phyloP scores from a whole-genome alignment of 1,140 invertebrate species.

The Episyrphus balteatus region DNA sequence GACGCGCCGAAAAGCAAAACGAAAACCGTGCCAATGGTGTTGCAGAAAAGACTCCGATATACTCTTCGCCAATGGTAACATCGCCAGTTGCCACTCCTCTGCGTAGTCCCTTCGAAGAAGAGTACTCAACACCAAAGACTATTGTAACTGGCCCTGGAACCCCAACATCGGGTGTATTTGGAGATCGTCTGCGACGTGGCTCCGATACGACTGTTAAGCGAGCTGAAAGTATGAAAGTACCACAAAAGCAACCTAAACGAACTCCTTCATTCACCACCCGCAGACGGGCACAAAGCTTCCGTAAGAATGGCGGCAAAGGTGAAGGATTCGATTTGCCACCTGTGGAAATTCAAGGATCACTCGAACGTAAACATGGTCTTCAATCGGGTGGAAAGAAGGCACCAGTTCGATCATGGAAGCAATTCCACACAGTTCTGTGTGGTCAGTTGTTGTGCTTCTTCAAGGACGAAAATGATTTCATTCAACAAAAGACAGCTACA shows the following conservation, averaged over 20 bases:
- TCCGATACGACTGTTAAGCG: constrained; percentile 59
- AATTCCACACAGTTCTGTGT: constrained; percentile 89
- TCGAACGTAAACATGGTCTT: constrained; percentile 92
- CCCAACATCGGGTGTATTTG: constrained; percentile 56
- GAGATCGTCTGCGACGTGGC: constrained; percentile 53
- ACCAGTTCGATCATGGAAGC: constrained; percentile 90
- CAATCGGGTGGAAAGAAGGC: constrained; percentile 89
- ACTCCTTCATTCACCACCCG: constrained; percentile 92
- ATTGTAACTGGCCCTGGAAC: constrained; percentile 4
- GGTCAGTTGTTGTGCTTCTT: constrained; percentile 97
- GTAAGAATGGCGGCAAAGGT: constrained; percentile 58
- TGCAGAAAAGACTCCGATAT: constrained; percentile 41
- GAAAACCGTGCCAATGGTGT: constrained; percentile 44
- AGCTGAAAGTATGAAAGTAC: constrained; percentile 79
- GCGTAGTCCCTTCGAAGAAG: constrained; percentile 19
- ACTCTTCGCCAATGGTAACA: constrained; percentile 30
- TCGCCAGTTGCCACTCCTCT: constrained; percentile 15
- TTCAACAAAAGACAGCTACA: constrained; percentile 72
- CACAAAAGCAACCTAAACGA: constrained; percentile 60
- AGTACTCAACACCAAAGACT: constrained; percentile 23
- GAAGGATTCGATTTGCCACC: constrained; percentile 69
- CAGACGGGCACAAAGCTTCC: constrained; percentile 77
- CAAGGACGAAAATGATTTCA: constrained; percentile 87
- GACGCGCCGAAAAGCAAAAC: constrained; percentile 58
- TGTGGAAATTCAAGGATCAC: constrained; percentile 76